These are phyloP conservation scores for Mohoua ochrocephala DNA, from an alignment of 2,113 vertebrate species.

Conservation along the genomic window DNA sequence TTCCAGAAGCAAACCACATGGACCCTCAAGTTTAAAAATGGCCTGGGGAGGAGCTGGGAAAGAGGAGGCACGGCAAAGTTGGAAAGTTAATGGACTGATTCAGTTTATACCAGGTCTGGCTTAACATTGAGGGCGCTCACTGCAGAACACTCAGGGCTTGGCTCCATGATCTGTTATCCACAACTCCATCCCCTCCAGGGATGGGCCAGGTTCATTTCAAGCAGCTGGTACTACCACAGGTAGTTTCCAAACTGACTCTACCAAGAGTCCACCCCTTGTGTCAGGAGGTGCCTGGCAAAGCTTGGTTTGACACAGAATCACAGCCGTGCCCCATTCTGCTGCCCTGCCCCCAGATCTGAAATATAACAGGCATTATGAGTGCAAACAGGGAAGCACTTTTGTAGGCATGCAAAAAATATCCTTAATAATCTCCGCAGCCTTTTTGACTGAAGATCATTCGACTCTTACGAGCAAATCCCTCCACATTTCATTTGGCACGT, in stretches of 20 bases:
- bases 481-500: neutral
- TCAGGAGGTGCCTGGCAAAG: neutral
- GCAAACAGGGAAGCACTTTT: neutral
- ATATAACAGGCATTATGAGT: neutral
- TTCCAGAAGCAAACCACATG: neutral
- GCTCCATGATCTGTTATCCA: neutral
- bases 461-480: neutral
- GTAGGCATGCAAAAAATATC: neutral
- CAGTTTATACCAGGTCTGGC: neutral
- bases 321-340: neutral
- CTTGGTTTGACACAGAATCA: neutral
- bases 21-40: neutral
- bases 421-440: neutral
- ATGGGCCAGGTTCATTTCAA: neutral
- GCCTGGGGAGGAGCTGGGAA: neutral
- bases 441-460: neutral
- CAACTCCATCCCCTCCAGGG: neutral
- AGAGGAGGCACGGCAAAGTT: neutral
- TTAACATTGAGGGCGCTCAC: neutral
- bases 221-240: neutral
- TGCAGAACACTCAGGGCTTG: neutral
- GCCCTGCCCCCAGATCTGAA: neutral
- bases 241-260: neutral
- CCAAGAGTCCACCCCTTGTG: neutral
- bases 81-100: neutral